Evolutionary conservation across 2,888 invertebrate species (phyloP).

Genomic region (Brachyopa scutellaris): DNA sequence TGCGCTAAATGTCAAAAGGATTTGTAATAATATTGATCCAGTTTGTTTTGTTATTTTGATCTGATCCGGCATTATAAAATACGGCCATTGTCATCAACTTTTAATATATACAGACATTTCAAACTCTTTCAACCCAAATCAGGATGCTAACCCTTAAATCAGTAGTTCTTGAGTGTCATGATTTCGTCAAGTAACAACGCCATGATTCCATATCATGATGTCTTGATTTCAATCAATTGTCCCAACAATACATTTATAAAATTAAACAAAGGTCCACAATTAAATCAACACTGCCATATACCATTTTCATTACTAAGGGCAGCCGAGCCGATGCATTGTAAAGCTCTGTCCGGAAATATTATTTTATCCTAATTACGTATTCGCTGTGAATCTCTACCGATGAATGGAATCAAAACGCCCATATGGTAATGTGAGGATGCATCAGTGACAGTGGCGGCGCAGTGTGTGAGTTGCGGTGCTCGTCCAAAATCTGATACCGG

Average conservation of each 20-base stretch:
- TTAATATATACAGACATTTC: no score
- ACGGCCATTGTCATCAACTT: no score
- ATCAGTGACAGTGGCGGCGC: slow-evolving; percentile 25
- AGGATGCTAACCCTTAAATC: no score
- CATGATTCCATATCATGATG: slow-evolving; percentile 6
- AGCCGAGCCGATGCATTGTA: slow-evolving; percentile 14
- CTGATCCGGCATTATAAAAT: no score
- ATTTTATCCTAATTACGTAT: slow-evolving; percentile 69
- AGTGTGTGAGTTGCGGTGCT: slow-evolving; percentile 5
- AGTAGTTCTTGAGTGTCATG: no score
- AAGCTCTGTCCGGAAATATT: slow-evolving; percentile 52
- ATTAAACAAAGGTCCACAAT: slow-evolving; percentile 67
- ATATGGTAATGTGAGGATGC: slow-evolving; percentile 52
- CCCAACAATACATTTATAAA: slow-evolving; percentile 67
- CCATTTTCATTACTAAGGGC: background rate
- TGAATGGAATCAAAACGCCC: slow-evolving; percentile 65
- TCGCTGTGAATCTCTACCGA: slow-evolving; percentile 53
- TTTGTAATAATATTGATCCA: no score
- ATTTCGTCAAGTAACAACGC: background rate
- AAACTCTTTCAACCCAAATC: no score
- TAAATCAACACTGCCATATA: slow-evolving; percentile 36
- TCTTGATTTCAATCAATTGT: slow-evolving; percentile 67
- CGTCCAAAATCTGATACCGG: slow-evolving; percentile 51
- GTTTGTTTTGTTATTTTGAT: no score
- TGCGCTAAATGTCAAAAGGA: no score